Base-by-base conservation (phyloP, 2,113 vertebrate genomes). In the Cygnus atratus region DNA sequence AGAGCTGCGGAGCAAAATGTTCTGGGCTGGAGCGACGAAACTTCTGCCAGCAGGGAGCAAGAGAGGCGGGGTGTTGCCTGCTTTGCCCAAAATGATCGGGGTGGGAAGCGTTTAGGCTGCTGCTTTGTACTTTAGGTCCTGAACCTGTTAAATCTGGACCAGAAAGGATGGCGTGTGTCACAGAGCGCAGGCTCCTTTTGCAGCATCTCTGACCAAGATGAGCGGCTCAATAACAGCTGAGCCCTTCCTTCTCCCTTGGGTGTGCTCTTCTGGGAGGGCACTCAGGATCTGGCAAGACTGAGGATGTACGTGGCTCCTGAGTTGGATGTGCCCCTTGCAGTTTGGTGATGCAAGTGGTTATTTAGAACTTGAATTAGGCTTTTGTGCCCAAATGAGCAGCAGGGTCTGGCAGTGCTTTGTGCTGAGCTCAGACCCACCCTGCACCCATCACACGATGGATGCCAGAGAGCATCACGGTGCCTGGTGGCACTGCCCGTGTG, bases 11-110 rank as follows among this genome's bases (percentile, higher is more conserved):
- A 89, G 18, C 16, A 70, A 67, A 52, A 13, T 7, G 13, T 11
- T 78, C 54, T 62, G 37, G 3, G 31, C 29, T 85, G 20, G 13
- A 54, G n/a, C 33, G 55, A 3, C 46, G 79, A 93, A 50, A 70
- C 44, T 87, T 86, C 72, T 83, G 63, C 63, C 84, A 90, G 59
- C 19, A 63, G 33, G 25, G 72, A 93, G 85, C 57, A 77, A 80
- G 41, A 76, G 43, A 59, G 61, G 28, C 33, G 90, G 6, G 24
- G 33, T 29, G 31, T 29, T 71, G 22, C 26, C 19, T 29, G 78
- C 11, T 33, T 21, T 15, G 55, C 50, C 76, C 11, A 12, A n/a
- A 58, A 59, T 2, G 4, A 28, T 33, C 17, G 12, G 9, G 3
- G 13, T 43, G 26, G 52, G 50, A 90, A 77, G 25, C 3, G 6